Conservation (phyloP, 2,797 vertebrate genomes). For the Gallinago solitaria region DNA sequence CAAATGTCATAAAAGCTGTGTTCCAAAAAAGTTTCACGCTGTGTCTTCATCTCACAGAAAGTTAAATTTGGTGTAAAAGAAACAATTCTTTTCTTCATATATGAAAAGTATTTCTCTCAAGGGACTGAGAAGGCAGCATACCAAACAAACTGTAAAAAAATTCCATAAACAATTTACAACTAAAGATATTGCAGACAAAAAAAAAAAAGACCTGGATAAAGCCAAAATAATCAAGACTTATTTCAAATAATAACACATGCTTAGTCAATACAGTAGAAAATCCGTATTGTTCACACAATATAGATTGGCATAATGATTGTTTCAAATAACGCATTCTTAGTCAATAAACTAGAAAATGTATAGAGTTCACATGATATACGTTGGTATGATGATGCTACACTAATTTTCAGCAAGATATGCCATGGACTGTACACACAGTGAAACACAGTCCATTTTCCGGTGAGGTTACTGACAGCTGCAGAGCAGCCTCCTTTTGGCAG, state of each 20-base stretch:
- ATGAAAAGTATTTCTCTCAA: not conserved
- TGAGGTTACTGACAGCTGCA: not conserved
- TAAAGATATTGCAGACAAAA: not conserved
- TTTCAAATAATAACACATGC: not conserved
- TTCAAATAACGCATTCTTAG: not conserved
- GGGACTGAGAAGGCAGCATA: not conserved
- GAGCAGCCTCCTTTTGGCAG: fast-evolving
- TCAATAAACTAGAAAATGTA: not conserved
- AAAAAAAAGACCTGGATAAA: not conserved
- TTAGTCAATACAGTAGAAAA: not conserved
- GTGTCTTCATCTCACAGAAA: not conserved
- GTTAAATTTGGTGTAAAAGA: not conserved
- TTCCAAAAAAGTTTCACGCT: not conserved
- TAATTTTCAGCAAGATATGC: not conserved
- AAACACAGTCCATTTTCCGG: not conserved
- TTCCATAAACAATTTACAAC: not conserved
- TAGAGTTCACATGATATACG: not conserved
- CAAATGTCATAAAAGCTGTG: not conserved
- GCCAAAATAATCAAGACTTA: not conserved
- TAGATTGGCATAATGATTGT: not conserved
- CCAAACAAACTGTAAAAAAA: not conserved
- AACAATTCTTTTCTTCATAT: not conserved
- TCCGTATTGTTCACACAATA: fast-evolving
- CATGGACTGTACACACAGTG: not conserved
- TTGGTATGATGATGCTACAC: not conserved